Evolutionary conservation across 2,797 vertebrate species (phyloP), one percentile per base, ranked within the genome.

Genomic region (Hippopotamyrus pictus): DNA sequence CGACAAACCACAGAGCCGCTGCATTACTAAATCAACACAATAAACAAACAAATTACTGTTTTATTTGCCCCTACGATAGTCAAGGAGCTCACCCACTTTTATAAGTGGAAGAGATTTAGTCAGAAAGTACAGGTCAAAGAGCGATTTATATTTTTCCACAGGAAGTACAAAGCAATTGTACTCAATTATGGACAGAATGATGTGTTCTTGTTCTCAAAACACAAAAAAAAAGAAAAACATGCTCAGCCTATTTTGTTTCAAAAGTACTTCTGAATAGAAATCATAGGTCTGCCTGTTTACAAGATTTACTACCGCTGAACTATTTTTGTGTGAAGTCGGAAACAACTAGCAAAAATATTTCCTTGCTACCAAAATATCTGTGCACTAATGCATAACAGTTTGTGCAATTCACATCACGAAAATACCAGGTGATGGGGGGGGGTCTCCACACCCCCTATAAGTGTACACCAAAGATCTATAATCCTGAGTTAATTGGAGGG

Each of bases 401-500:
- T 12, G 11, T 69, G 25, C 33, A 33, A 33, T 33, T 69, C 25
- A 12, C 4, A 33, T 69, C 62, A 69, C 11, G 11, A 69, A 33
- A 12, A 69, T 69, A 33, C 62, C 25, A 69, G 62, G 25, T 5
- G 11, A 29, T 33, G 62, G 46, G 37, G 48, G 48, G 46, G 59
- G 53, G 76, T 88, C 51, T 88, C 84, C 89, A 0, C 50, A 33
- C 5, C 53, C 53, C 54, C 54, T 5, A 12, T 29, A 37, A 4
- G 11, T 8, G 88, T 89, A 86, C 88, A 3, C 25, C 62, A 79
- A n/a, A 50, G n/a, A 62, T 82, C 73, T 51, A 51, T 46, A 83
- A 76, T 89, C 90, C 44, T 88, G 48, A 89, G 90, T 92, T 92
- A 92, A 92, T 91, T 90, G 84, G 88, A 91, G 88, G 59, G 89